Base-by-base conservation (phyloP, 2,888 invertebrate genomes). In the Sminthurides aquaticus region DNA sequence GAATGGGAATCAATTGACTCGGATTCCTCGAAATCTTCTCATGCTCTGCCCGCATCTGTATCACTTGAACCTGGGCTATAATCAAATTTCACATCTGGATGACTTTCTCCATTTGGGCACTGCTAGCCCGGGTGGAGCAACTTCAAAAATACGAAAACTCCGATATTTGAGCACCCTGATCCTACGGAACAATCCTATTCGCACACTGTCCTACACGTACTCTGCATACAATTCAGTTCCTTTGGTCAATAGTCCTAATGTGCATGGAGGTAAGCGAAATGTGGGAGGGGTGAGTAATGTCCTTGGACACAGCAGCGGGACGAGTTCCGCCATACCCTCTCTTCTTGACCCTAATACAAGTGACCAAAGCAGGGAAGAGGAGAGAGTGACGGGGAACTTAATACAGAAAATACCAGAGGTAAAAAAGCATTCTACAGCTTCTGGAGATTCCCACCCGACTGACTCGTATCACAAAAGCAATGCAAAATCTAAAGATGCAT, bases 1-100 rank as follows among this genome's bases (percentile, higher is more conserved):
- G 57, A 74, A 74, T 66, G 90, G 90, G 26, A 93, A 92, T 80
- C 86, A 86, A 77, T 83, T 93, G 77, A 84, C 84, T 70, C 81
- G 83, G 72, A 84, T 91, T 68, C 91, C 92, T 11, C 81, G 84
- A 1, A 81, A 83, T 43, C 84, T 87, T 2, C 81, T 92, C 67
- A 83, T 83, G 74, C 85, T 85, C 75, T 89, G 90, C 76, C 85
- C 86, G 61, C 85, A 86, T 76, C 82, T 92, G 64, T 84, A 89
- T n/a, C 91, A 92, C 80, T 84, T 92, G 72, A 92, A 92, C 79
- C 84, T 92, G 76, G 92, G 90, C 68, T 92, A 91, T 79, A 92
- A 93, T 79, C 86, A 86, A 77, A 90, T 93, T 76, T 83, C 85
- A 71, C 84, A 85, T 72, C 85, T 87, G 67, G 86, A 86, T 70